Conservation (phyloP, 1,140 invertebrate species). For the Caenorhabditis brenneri region DNA sequence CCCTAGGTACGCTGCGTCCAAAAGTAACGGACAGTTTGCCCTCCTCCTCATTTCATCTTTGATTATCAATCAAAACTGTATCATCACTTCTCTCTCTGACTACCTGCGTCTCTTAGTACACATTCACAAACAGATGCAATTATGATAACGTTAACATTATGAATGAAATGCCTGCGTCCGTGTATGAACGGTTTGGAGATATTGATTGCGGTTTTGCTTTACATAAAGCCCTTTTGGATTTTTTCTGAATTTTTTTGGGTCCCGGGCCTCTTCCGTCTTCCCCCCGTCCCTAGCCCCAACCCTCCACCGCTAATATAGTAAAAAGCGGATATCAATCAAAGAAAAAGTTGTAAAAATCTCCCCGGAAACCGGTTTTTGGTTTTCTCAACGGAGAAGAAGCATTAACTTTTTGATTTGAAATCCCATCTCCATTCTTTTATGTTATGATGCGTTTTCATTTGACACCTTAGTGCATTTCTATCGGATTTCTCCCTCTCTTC, state of each 20-base stretch:
- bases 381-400: neutral
- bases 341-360: conserved; percentile 34
- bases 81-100: neutral
- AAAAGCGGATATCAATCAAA: conserved; percentile 40
- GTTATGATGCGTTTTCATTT: conserved; percentile 30
- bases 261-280: neutral
- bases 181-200: neutral
- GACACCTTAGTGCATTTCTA: conserved; percentile 35
- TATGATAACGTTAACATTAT: conserved; percentile 30
- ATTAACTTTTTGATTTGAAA: conserved; percentile 42
- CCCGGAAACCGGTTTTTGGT: neutral
- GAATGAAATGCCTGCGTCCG: neutral
- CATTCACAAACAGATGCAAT: conserved; percentile 28
- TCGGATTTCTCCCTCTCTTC: neutral
- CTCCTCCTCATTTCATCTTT: conserved; percentile 28
- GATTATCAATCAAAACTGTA: conserved; percentile 35
- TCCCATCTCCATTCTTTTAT: conserved; percentile 4
- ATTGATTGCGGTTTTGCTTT: neutral
- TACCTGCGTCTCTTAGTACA: conserved; percentile 16
- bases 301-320: too few species aligned
- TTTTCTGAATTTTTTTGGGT: neutral
- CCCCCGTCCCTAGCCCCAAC: neutral
- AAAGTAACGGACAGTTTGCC: neutral
- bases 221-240: neutral
- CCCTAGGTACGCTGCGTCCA: too few species aligned